Evolutionary conservation across 2,113 vertebrate species (phyloP).

Genomic region (Alethe diademata): DNA sequence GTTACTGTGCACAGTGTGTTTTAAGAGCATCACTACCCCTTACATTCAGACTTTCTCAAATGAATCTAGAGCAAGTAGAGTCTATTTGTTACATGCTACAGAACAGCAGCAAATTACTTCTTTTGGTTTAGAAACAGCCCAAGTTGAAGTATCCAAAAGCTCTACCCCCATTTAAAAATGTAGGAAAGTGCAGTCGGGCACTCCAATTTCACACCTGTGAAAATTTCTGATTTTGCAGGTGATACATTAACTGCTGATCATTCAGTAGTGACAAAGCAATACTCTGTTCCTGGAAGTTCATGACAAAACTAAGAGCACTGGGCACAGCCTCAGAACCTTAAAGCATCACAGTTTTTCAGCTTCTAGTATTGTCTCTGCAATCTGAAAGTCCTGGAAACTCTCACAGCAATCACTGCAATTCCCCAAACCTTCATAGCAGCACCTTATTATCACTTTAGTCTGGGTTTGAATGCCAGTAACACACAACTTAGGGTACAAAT

Average conservation of each 20-base stretch:
- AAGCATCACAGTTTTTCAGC: fast-evolving
- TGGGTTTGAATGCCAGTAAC: background rate
- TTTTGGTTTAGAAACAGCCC: background rate
- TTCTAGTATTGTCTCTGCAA: background rate
- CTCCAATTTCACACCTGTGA: background rate
- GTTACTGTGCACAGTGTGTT: fast-evolving
- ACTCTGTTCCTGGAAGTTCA: background rate
- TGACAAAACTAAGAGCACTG: background rate
- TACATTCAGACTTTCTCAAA: background rate
- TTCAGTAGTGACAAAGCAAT: background rate
- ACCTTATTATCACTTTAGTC: background rate
- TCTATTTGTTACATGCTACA: background rate
- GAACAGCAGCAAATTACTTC: fast-evolving
- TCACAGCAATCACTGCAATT: background rate
- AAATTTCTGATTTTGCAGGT: background rate
- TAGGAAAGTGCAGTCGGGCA: fast-evolving
- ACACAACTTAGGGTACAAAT: fast-evolving
- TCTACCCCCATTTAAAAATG: fast-evolving
- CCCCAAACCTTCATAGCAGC: fast-evolving
- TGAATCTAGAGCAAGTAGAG: background rate
- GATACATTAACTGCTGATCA: background rate
- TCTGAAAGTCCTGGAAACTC: background rate
- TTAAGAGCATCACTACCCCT: background rate
- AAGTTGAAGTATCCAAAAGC: background rate
- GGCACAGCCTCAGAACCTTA: background rate